A percentile compares a stretch with the other conserved stretches of the same genome.
Conservation (phyloP, 2,888 invertebrate species). For the Tigriopus californicus region DNA sequence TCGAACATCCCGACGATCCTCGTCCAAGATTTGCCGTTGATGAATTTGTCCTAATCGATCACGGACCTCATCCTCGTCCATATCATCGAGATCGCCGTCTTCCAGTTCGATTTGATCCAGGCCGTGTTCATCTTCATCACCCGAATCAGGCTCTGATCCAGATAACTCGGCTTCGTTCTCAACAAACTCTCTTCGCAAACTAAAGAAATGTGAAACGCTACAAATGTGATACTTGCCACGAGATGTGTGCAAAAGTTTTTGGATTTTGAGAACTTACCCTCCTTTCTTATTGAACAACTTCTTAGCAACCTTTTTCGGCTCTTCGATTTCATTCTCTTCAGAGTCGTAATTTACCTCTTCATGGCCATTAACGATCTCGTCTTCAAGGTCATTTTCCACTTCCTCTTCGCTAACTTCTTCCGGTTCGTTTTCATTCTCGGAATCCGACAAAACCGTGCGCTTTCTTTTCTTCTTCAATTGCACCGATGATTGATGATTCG, state of each 20-base stretch:
- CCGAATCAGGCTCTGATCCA: slow-evolving; percentile 68
- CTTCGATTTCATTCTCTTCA: slow-evolving; percentile 51
- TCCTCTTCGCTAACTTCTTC: slow-evolving; percentile 21
- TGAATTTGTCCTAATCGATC: slow-evolving; percentile 34
- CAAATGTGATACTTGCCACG: no score
- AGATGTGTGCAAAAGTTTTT: no score
- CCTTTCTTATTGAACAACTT: slow-evolving; percentile 14
- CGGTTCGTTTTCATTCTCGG: slow-evolving; percentile 25
- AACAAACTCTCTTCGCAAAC: slow-evolving; percentile 42
- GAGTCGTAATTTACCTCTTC: slow-evolving; percentile 50
- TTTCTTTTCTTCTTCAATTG: not conserved
- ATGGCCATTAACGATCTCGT: no score
- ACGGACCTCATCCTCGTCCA: slow-evolving; percentile 56
- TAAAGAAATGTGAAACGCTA: slow-evolving; percentile 4
- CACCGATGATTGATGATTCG: no score
- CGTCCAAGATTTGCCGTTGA: slow-evolving; percentile 54
- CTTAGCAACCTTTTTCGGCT: slow-evolving; percentile 17
- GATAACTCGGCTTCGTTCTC: slow-evolving; percentile 81
- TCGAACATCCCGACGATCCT: slow-evolving; percentile 66
- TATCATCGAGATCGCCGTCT: slow-evolving; percentile 60
- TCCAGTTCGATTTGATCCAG: slow-evolving; percentile 63
- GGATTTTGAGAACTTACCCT: slow-evolving; percentile 19
- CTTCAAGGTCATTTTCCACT: slow-evolving; percentile 19
- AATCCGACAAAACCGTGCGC: slow-evolving; percentile 22
- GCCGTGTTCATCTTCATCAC: slow-evolving; percentile 64